Conservation (phyloP, 2,888 invertebrate genomes). For the Parnassius mnemosyne region DNA sequence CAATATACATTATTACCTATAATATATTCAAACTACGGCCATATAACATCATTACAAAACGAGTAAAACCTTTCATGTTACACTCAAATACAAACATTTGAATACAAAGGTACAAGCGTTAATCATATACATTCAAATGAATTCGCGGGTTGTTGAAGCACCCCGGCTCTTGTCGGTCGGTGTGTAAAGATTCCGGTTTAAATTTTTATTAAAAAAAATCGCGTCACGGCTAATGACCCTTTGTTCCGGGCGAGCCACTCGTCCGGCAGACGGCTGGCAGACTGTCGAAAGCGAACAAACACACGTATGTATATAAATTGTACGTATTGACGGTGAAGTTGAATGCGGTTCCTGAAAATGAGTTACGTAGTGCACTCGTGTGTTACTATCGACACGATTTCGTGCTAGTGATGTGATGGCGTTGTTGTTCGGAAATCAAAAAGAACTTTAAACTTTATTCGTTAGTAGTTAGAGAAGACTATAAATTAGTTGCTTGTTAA, state of each 20-base stretch:
- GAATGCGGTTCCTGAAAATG: background rate
- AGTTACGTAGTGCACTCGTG: background rate
- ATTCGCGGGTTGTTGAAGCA: constrained; percentile 4
- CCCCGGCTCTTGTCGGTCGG: constrained; percentile 27
- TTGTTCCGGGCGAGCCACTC: constrained; percentile 38
- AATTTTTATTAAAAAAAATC: constrained; percentile 39
- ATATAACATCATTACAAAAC: background rate
- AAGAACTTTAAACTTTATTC: too few relatives aligned
- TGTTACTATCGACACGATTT: background rate
- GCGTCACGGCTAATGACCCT: constrained; percentile 45
- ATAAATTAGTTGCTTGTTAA: too few relatives aligned
- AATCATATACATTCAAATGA: constrained; percentile 6
- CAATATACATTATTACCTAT: too few relatives aligned
- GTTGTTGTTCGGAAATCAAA: too few relatives aligned
- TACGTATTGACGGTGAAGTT: constrained; percentile 9
- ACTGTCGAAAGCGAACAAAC: constrained; percentile 31
- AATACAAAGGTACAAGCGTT: constrained; percentile 2
- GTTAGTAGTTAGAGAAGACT: too few relatives aligned
- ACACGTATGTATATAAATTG: background rate
- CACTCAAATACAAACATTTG: background rate
- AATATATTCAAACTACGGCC: background rate
- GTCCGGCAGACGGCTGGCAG: constrained; percentile 36
- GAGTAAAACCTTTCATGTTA: background rate
- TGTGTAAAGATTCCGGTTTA: constrained; percentile 38
- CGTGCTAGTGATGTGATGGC: background rate